Base-by-base conservation (phyloP, 1,140 invertebrate species). In the Vollenhovia emeryi region DNA sequence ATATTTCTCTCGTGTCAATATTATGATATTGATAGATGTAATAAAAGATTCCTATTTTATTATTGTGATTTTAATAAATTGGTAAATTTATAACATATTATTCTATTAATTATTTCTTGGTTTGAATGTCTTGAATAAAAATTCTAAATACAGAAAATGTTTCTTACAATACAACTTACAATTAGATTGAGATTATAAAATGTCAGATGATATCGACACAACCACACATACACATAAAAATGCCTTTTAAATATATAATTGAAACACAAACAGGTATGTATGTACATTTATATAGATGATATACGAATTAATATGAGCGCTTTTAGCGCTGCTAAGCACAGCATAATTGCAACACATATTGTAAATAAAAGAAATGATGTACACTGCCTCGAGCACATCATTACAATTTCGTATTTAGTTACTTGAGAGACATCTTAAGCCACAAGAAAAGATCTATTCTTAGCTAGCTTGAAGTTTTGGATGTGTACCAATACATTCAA, bases 401-500 rank as follows among this genome's bases (percentile, higher is more conserved):
- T 84, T 86, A 48, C 43, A 87, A 91, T 90, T 89, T 91, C 68
- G 88, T 82, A 91, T 92, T 89, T 82, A 89, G 86, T 87, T 91
- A 91, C 91, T 92, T 93, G 84, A 87, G 87, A 89, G 91, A 82
- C 66, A 93, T 87, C 79, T 88, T 89, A 90, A 80, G 84, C 87
- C 82, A 91, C 88, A 88, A 91, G 90, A 93, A 94, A 94, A 92
- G 88, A 84, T 93, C 93, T 95, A 95, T 94, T 94, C 93, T 93
- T 95, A 94, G 93, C 85, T 80, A 68, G 82, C 91, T 91, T 90
- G 84, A 50, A 73, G 84, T 94, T 66, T 66, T 94, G 93, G 93
- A 93, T 91, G 86, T 91, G 89, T 92, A 94, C 93, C 92, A 93
- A 94, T 92, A 92, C 84, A 90, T 89, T 89, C 90, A 86, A 91